Evolutionary conservation across 2,888 invertebrate genomes (phyloP), one percentile per base, ranked within the genome.

Genomic region (Thecocarcelia acutangulata): DNA sequence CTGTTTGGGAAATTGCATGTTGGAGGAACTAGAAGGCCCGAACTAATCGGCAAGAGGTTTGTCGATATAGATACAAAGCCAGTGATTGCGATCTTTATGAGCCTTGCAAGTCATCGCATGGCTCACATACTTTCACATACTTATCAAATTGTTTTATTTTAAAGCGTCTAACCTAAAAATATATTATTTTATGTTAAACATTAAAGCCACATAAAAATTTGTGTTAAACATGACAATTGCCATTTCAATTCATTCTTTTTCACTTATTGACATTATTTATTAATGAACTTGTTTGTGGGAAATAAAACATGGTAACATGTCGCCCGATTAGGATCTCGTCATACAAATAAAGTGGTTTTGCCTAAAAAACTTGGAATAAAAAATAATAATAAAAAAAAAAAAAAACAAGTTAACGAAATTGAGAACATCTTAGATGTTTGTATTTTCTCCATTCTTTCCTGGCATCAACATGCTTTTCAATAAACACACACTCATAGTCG

Each of bases 341-440:
- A 15, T 17, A 24, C 6, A 5, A 6, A 12, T 12, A 11, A 72
- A 46, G 12, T 44, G 8, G 33, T 33, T 33, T 33, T 3, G 33
- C 9, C 8, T 24, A 3, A 5, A 24, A 24, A 24, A 24, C n/a
- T n/a, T n/a, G n/a, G 24, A 2, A 24, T 3, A 24, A 24, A 24
- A 24, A 24, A 24, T n/a, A n/a, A n/a, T n/a, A n/a, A n/a, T n/a
- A 24, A 24, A 24, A 33, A 33, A 3, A 33, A 33, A 9, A 33
- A 3, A 68, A 64, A 50, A 75, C 33, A 44, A 50, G 75, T 63
- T 46, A 33, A 48, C 63, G 48, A 80, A 75, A 80, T 69, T 80
- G 28, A 75, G 75, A 74, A 80, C 74, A 80, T 75, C 75, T 63
- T 1, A 54, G 48, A 69, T 69, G 33, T 15, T 15, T 15, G 46